Evolutionary conservation across 2,888 invertebrate species (phyloP).

Genomic region (Neoaliturus tenellus): DNA sequence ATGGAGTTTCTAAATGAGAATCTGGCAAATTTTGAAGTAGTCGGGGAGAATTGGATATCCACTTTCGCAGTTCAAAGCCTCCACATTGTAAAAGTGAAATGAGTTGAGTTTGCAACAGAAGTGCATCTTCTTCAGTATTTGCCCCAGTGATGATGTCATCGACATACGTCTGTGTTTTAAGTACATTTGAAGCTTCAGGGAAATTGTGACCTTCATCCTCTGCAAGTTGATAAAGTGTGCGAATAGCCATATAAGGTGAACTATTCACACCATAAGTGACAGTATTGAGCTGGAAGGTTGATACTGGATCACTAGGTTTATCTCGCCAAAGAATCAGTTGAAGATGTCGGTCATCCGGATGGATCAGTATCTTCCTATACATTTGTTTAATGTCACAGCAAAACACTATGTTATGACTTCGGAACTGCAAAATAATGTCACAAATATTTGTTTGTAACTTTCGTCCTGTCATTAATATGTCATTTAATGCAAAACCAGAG

Average conservation of each 20-base stretch:
- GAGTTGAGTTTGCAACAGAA: slow-evolving; percentile 1
- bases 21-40: background rate
- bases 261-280: background rate
- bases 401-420: background rate
- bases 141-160: slow-evolving; percentile 28
- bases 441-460: slow-evolving; percentile 32
- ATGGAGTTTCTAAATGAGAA: background rate
- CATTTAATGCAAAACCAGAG: background rate
- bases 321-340: slow-evolving; percentile 35
- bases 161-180: background rate
- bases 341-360: background rate
- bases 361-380: background rate
- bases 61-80: background rate
- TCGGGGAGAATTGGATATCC: background rate
- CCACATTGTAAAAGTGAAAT: slow-evolving; percentile 3
- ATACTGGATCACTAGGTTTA: background rate
- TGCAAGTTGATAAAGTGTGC: background rate
- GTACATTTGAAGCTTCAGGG: background rate
- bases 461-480: background rate
- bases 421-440: slow-evolving; percentile 22
- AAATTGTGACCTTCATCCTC: background rate
- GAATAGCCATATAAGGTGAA: background rate
- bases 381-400: slow-evolving; percentile 38
- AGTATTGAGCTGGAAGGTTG: background rate
- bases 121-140: background rate